These are phyloP conservation scores for Ormia ochracea DNA, from an alignment of 2,888 invertebrate species.

Conservation along the genomic window DNA sequence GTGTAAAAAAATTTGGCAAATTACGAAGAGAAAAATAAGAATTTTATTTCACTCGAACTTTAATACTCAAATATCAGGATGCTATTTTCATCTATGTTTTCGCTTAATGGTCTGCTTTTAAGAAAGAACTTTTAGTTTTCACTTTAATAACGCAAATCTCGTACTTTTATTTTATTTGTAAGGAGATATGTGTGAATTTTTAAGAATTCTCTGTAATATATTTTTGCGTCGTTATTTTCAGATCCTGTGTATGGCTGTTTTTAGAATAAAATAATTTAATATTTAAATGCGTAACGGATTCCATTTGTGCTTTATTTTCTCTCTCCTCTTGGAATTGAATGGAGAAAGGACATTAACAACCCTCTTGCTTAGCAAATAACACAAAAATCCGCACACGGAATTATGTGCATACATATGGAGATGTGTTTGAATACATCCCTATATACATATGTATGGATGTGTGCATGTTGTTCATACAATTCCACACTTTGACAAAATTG, in stretches of 20 bases:
- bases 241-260: background rate
- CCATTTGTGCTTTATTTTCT: constrained; percentile 22
- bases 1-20: no score
- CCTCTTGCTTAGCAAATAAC: constrained; percentile 51
- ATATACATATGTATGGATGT: background rate
- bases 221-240: constrained; percentile 46
- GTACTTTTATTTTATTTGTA: constrained; percentile 43
- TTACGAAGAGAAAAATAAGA: no score
- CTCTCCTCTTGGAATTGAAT: constrained; percentile 20
- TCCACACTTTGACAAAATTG: constrained; percentile 36
- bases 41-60: background rate
- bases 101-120: constrained; percentile 7
- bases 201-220: constrained; percentile 51
- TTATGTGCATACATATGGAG: background rate
- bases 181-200: background rate
- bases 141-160: constrained; percentile 23
- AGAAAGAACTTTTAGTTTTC: constrained; percentile 1
- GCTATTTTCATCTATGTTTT: background rate
- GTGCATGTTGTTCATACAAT: background rate
- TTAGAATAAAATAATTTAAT: background rate
- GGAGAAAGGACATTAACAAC: constrained; percentile 44
- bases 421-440: no score
- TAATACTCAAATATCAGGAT: background rate
- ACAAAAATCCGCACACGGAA: constrained; percentile 17
- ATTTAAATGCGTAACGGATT: constrained; percentile 60